Evolutionary conservation across 2,888 invertebrate genomes (phyloP).

Genomic region (Oegoconia quadripuncta): DNA sequence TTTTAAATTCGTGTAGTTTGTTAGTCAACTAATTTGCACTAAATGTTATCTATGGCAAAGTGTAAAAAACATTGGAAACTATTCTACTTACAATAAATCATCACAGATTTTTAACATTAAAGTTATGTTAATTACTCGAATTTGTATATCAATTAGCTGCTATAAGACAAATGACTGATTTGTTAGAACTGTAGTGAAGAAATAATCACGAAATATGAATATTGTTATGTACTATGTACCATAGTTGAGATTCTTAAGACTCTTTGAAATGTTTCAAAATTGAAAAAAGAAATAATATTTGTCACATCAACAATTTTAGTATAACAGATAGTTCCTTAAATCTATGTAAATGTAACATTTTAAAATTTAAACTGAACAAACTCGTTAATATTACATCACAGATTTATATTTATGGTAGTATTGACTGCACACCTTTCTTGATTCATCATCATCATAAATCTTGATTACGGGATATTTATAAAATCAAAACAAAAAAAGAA

Average conservation of each 20-base stretch:
- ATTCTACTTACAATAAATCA: slow-evolving; percentile 63
- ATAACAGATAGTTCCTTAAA: slow-evolving; percentile 23
- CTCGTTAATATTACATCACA: slow-evolving; percentile 38
- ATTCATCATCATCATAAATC: not conserved
- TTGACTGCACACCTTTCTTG: no score
- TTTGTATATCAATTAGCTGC: slow-evolving; percentile 13
- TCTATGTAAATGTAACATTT: slow-evolving; percentile 35
- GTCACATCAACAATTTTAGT: slow-evolving; percentile 12
- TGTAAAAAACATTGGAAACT: slow-evolving; percentile 32
- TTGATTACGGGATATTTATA: not conserved
- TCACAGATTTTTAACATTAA: slow-evolving; percentile 53
- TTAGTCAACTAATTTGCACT: slow-evolving; percentile 35
- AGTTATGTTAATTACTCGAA: slow-evolving; percentile 10
- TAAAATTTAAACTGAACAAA: slow-evolving; percentile 70
- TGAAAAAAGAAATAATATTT: no score
- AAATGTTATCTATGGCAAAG: slow-evolving; percentile 46
- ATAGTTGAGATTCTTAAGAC: no score
- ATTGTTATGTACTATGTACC: no score
- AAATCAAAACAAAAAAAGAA: slow-evolving; percentile 4
- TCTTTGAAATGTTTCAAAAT: no score
- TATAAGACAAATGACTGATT: not conserved
- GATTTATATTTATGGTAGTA: slow-evolving; percentile 6
- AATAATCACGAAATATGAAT: no score
- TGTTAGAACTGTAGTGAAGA: no score
- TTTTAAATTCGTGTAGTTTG: not conserved